These are phyloP conservation scores for Hypsibius dujardini DNA, from an alignment of 1,140 invertebrate genomes.

Conservation along the genomic window DNA sequence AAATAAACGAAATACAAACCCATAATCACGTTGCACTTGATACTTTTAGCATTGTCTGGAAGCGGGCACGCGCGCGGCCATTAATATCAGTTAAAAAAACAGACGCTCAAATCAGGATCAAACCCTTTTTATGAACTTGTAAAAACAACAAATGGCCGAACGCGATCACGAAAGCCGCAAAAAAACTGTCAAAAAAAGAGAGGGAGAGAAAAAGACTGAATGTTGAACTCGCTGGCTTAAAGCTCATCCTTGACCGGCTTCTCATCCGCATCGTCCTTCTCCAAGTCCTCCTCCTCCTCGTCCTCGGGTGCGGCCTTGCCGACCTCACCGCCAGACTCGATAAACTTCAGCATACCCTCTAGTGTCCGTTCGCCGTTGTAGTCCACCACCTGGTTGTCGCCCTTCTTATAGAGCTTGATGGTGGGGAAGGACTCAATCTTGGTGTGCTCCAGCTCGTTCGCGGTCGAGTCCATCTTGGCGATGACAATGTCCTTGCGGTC, in stretches of 20 bases:
- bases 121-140: no score
- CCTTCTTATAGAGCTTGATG: slow-evolving; percentile 81
- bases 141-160: neutral
- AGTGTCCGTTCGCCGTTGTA: slow-evolving; percentile 87
- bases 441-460: slow-evolving; percentile 84
- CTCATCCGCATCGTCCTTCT: neutral
- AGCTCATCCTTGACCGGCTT: neutral
- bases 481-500: slow-evolving; percentile 67
- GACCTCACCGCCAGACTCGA: slow-evolving; percentile 52
- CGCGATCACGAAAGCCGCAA: neutral
- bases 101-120: no score
- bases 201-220: neutral
- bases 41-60: no score
- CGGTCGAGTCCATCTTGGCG: slow-evolving; percentile 95
- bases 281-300: slow-evolving; percentile 32
- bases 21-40: no score
- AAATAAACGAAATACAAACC: no score
- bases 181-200: neutral
- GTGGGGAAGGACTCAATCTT: slow-evolving; percentile 93
- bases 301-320: slow-evolving; percentile 45
- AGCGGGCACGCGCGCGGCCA: no score
- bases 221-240: neutral
- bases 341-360: slow-evolving; percentile 75
- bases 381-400: slow-evolving; percentile 69
- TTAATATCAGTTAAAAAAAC: no score